A percentile compares a stretch with the other conserved stretches of the same genome.
Evolutionary conservation across 2,888 invertebrate genomes (phyloP).

Genomic region (Neuroscelio doddi): DNA sequence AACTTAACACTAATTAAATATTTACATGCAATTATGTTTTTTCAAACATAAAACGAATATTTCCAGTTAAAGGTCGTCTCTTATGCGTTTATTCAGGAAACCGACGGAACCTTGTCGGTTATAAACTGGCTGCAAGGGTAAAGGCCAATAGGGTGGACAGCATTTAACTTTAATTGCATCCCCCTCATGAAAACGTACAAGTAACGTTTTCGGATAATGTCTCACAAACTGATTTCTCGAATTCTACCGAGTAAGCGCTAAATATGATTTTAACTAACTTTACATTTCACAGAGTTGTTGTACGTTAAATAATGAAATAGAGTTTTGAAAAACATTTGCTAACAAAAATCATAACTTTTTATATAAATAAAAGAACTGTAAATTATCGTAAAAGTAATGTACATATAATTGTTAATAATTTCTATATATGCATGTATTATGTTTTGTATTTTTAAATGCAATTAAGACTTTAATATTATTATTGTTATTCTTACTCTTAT

Average conservation of each 20-base stretch:
- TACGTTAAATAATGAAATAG: too few species aligned
- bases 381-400: too few species aligned
- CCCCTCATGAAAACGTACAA: conserved; percentile 63
- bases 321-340: too few species aligned
- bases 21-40: conserved; percentile 7
- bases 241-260: conserved; percentile 60
- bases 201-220: conserved; percentile 52
- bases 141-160: conserved; percentile 45
- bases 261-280: conserved; percentile 49
- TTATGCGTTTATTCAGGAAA: conserved; percentile 30
- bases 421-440: too few species aligned
- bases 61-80: conserved; percentile 34
- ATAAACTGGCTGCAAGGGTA: conserved; percentile 56
- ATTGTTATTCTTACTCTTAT: too few species aligned
- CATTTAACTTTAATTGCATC: conserved; percentile 69
- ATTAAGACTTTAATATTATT: too few species aligned
- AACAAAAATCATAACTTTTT: too few species aligned
- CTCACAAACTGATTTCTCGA: conserved; percentile 49
- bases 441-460: too few species aligned
- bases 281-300: too few species aligned
- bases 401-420: too few species aligned
- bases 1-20: conserved; percentile 1
- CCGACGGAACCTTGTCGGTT: conserved; percentile 54
- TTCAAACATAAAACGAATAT: conserved; percentile 5
- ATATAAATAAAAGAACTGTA: too few species aligned